A percentile compares a stretch with the other conserved stretches of the same genome.
Conservation (phyloP, 92 coral and sea anemone genomes). For the Muricea muricata region DNA sequence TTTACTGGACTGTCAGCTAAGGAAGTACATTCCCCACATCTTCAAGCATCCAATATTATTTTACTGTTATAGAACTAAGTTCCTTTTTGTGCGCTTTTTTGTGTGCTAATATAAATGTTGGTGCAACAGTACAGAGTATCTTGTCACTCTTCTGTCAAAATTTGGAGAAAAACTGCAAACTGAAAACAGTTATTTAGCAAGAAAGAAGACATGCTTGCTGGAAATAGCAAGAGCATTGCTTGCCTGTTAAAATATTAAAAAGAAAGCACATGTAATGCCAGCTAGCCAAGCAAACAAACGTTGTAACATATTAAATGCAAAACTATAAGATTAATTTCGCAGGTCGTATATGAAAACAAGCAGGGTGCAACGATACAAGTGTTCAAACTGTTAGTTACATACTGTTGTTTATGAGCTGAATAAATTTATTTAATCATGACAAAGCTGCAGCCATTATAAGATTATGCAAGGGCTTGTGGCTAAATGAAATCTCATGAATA, state of each 20-base stretch:
- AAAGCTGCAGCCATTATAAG: not conserved
- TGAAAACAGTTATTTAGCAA: too few species aligned
- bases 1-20: too few species aligned
- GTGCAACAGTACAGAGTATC: too few species aligned
- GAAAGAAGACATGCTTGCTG: not conserved
- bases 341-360: not conserved
- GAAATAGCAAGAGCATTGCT: not conserved
- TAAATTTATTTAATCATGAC: not conserved
- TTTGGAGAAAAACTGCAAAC: too few species aligned
- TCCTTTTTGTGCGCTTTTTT: too few species aligned
- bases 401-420: not conserved
- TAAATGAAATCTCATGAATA: conserved; percentile 7
- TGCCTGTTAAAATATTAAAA: not conserved
- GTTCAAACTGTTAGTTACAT: not conserved
- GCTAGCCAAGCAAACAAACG: not conserved
- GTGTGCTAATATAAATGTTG: too few species aligned
- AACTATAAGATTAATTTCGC: not conserved
- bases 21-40: too few species aligned
- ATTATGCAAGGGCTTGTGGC: not conserved
- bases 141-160: too few species aligned
- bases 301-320: not conserved
- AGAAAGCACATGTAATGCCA: not conserved
- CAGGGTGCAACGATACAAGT: not conserved
- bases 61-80: too few species aligned
- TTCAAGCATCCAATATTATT: too few species aligned